A percentile compares a stretch with the other conserved stretches of the same genome.
Conservation (phyloP, 2,113 vertebrate species). For the Spermophilus dauricus region DNA sequence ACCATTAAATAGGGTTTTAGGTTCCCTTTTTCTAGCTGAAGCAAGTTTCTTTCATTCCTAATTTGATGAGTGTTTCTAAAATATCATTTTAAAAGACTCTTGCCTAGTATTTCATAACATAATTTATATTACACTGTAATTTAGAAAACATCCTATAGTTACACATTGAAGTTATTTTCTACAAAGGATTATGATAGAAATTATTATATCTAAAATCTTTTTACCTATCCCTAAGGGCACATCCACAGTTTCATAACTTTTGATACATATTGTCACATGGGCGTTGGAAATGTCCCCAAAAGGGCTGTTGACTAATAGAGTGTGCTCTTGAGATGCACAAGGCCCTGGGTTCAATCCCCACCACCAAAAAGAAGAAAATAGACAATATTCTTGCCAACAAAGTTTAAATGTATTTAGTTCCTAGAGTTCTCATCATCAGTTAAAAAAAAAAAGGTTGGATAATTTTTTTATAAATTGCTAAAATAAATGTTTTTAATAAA, state of each 20-base stretch:
- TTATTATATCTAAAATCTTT: slow-evolving; percentile 22
- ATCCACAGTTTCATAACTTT: not conserved
- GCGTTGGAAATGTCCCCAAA: not conserved
- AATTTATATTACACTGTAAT: not conserved
- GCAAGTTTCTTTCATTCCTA: not conserved
- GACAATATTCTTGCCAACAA: not conserved
- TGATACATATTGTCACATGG: not conserved
- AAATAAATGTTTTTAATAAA: not conserved
- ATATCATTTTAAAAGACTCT: not conserved
- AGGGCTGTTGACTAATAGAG: not conserved
- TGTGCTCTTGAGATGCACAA: not conserved
- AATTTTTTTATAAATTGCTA: not conserved
- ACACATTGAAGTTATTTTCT: slow-evolving; percentile 4
- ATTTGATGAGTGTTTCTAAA: not conserved
- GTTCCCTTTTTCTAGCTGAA: not conserved
- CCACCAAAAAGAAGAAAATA: not conserved
- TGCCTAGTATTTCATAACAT: not conserved
- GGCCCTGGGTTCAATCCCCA: not conserved
- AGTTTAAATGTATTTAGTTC: not conserved
- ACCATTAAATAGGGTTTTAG: not conserved
- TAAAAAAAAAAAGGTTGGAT: not conserved
- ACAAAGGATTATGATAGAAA: not conserved
- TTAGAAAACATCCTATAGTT: slow-evolving; percentile 9
- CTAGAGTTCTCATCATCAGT: not conserved
- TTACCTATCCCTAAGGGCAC: not conserved